These are phyloP conservation scores for Pelodytes ibericus DNA, from an alignment of 2,797 vertebrate genomes.

Conservation along the genomic window DNA sequence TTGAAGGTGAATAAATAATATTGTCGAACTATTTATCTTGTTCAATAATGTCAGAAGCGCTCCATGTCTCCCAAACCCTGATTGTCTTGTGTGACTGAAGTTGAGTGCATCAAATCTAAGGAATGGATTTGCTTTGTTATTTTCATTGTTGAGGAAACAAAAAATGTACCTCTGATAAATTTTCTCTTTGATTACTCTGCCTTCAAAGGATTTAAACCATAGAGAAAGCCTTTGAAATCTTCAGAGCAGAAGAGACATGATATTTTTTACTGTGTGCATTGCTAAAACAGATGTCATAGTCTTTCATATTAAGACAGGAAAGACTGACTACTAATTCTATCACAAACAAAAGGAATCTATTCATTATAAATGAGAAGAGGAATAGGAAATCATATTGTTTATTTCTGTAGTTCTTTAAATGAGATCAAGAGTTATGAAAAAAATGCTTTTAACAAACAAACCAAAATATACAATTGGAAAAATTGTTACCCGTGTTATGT, in stretches of 20 bases:
- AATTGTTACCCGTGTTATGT: constrained; percentile 53
- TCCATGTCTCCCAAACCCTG: constrained; percentile 61
- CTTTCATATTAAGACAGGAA: constrained; percentile 77
- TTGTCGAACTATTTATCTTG: constrained; percentile 59
- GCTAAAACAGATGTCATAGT: constrained; percentile 82
- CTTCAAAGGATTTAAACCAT: constrained; percentile 82
- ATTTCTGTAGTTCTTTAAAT: constrained; percentile 50
- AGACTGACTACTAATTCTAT: constrained; percentile 77
- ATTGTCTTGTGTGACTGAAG: constrained; percentile 75
- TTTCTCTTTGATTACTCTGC: constrained; percentile 83
- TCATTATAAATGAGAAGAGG: constrained; percentile 55
- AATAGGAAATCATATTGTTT: constrained; percentile 55
- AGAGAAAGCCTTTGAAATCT: constrained; percentile 85
- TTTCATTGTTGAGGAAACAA: constrained; percentile 83
- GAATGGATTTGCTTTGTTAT: constrained; percentile 74
- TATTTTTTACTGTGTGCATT: constrained; percentile 71
- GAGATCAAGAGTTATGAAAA: constrained; percentile 47
- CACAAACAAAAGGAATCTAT: constrained; percentile 60
- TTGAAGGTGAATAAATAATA: constrained; percentile 60
- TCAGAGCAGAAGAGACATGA: constrained; percentile 80
- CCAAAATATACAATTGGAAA: constrained; percentile 47
- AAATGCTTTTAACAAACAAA: constrained; percentile 55
- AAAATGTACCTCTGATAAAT: constrained; percentile 86
- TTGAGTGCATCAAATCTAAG: constrained; percentile 74
- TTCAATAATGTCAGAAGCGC: constrained; percentile 61